A percentile compares a stretch with the other conserved stretches of the same genome.
These are phyloP conservation scores for Lutjanus argentimaculatus DNA, from an alignment of 2,797 vertebrate species.

Conservation along the genomic window DNA sequence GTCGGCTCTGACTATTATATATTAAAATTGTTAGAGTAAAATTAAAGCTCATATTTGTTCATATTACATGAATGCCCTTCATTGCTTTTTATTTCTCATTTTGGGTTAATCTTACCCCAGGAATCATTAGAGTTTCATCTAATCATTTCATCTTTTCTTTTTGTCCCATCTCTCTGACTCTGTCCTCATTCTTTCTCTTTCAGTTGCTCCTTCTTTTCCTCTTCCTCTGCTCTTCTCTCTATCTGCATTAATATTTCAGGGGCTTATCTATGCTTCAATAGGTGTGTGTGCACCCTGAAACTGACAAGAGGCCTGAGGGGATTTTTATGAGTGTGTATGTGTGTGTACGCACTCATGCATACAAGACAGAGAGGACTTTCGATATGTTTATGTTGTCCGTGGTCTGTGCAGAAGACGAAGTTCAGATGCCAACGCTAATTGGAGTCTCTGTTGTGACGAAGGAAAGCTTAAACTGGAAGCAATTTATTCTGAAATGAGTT, in stretches of 20 bases:
- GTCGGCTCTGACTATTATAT: not conserved
- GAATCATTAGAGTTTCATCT: constrained; percentile 26
- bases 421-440: constrained; percentile 6
- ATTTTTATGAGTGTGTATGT: constrained; percentile 25
- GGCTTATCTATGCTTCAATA: constrained; percentile 79
- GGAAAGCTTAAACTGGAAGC: constrained; percentile 5
- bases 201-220: not conserved
- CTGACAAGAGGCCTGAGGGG: constrained; percentile 62
- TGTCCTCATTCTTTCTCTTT: constrained; percentile 31
- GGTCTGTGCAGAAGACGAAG: constrained; percentile 9
- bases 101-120: constrained; percentile 9
- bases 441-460: not conserved
- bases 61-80: not conserved
- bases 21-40: not conserved
- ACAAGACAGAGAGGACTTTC: constrained; percentile 11
- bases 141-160: constrained; percentile 1
- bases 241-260: constrained; percentile 82
- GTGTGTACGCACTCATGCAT: constrained; percentile 29
- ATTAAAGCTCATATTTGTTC: constrained; percentile 13
- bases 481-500: not conserved
- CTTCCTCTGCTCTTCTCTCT: constrained; percentile 30
- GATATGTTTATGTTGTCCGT: constrained; percentile 15
- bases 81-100: constrained; percentile 12
- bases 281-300: constrained; percentile 64
- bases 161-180: not conserved